Evolutionary conservation across 1,140 invertebrate species (phyloP).

Genomic region (Cydia splendana): DNA sequence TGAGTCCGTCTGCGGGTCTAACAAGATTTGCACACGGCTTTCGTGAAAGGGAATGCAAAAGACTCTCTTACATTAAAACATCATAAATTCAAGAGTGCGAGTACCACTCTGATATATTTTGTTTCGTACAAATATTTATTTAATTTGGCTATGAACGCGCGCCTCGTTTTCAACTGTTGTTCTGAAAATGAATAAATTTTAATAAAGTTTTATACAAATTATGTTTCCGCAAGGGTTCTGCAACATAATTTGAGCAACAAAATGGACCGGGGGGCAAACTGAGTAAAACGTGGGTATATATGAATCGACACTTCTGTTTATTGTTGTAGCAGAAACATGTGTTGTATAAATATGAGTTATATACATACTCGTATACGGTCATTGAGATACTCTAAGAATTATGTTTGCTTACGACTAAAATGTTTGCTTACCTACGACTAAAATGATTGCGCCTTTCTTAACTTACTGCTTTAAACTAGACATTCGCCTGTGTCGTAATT

Average conservation of each 20-base stretch:
- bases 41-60: conserved; percentile 22
- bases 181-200: not conserved
- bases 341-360: no score
- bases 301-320: no score
- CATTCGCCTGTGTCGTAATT: no score
- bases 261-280: not conserved
- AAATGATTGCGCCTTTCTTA: no score
- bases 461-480: no score
- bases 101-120: not conserved
- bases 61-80: conserved; percentile 23
- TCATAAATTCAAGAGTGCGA: conserved; percentile 19
- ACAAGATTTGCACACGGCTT: conserved; percentile 22
- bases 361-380: no score
- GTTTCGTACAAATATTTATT: conserved; percentile 26
- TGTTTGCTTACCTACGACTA: no score
- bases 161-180: not conserved
- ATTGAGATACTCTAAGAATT: no score
- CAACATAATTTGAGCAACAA: not conserved
- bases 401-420: no score
- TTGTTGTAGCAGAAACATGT: no score
- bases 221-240: conserved; percentile 8
- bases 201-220: not conserved
- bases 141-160: not conserved
- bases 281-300: no score
- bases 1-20: not conserved